phyloP scores from a whole-genome alignment of 2,797 vertebrate species.

The Liparis tanakae region DNA sequence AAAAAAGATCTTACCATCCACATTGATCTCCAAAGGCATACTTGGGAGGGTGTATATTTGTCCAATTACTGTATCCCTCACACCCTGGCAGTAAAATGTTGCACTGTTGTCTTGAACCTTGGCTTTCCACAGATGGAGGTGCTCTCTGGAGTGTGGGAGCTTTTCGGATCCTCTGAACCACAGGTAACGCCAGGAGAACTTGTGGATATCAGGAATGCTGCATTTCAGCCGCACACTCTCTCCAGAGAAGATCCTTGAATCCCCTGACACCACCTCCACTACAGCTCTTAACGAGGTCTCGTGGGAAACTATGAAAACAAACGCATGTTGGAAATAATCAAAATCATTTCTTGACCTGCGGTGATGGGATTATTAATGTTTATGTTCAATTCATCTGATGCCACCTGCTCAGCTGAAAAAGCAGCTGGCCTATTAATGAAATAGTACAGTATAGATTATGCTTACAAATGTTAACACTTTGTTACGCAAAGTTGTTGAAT shows the following conservation, averaged over 20 bases:
- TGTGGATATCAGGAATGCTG: constrained; percentile 38
- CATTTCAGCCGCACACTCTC: constrained; percentile 68
- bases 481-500: background rate
- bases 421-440: background rate
- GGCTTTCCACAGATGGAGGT: constrained; percentile 31
- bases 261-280: constrained; percentile 27
- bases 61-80: constrained; percentile 23
- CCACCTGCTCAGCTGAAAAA: background rate
- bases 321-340: background rate
- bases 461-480: background rate
- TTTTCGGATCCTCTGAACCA: constrained; percentile 69
- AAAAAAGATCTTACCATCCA: constrained; percentile 71
- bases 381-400: background rate
- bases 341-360: accelerated
- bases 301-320: constrained; percentile 3
- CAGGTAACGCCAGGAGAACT: constrained; percentile 50
- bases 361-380: background rate
- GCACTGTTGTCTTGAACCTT: constrained; percentile 54
- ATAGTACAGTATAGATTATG: background rate
- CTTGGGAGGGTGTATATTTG: constrained; percentile 50
- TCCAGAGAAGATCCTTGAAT: constrained; percentile 63
- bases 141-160: accelerated
- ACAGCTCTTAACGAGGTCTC: constrained; percentile 9
- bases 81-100: constrained; percentile 70
- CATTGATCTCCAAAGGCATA: constrained; percentile 56